Evolutionary conservation across 2,888 invertebrate genomes (phyloP), one percentile per base, ranked within the genome.

Genomic region (Caradrina kadenii): DNA sequence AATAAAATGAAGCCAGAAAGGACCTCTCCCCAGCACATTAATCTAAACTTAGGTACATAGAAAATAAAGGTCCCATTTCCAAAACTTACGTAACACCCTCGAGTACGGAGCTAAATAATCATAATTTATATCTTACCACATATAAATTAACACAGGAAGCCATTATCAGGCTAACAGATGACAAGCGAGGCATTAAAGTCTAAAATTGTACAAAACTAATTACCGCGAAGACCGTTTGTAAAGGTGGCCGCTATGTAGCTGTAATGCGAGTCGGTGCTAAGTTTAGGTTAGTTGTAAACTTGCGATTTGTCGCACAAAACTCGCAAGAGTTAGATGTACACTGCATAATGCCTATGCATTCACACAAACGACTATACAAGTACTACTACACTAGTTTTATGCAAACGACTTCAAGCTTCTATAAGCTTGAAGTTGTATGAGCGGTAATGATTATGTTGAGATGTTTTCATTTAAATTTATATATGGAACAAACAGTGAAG

Each of bases 201-300:
- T 93, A 91, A 93, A 94, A 93, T 90, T 92, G 92, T 92, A 90
- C 91, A 81, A 88, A 88, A 90, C 92, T 93, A 93, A 94, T 94
- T 93, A 92, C 90, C 86, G 85, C 87, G 82, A 88, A 90, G 88
- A 87, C 71, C 70, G 73, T 83, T 85, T 84, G 85, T 77, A 84
- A 88, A 86, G 87, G 86, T 84, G 81, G 76, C 70, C 65, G 76
- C 76, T 49, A 11, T 62, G 63, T 67, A 64, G 67, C 64, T 35
- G 80, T 78, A 80, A 76, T 77, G 71, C 48, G 76, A 74, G 54
- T 52, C 54, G 64, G 19, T 42, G 66, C 68, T 76, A 79, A 73
- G 72, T 66, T 76, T 73, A 83, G 80, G 75, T 58, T n/a, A 21
- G 39, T 48, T 69, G 35, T 63, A 67, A 73, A 71, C 71, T 73